Evolutionary conservation across 2,113 vertebrate genomes (phyloP), one percentile per base, ranked within the genome.

Genomic region (Oreochromis spilurus): DNA sequence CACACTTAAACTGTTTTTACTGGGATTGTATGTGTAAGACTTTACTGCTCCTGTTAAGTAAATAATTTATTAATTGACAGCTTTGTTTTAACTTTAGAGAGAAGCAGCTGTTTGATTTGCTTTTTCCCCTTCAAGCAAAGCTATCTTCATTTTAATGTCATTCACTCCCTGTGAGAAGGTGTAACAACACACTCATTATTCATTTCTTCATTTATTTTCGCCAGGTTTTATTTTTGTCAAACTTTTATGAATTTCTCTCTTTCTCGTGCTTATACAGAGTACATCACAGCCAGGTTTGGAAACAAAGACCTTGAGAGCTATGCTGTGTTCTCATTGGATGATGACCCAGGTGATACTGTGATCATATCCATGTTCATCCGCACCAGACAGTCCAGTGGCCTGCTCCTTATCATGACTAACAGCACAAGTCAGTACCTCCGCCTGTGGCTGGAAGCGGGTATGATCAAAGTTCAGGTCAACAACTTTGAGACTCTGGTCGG

Each of bases 341-440:
- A 93, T 19, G 87, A 81, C 65, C 95, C 89, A 1, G 89, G 89
- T 2, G 94, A 97, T 67, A 91, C 89, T n/a, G 7, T 96, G 40
- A 93, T 88, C 5, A 67, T 99, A 82, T 98, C 97, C 24, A 97
- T 98, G 97, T 98, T 99, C 87, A 91, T 98, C 19, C 97, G 96
- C 88, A 97, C 98, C 77, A 95, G 94, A 36, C 96, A 89, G 50
- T 13, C 92, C 24, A 95, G 94, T 1, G 97, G 97, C 16, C 93
- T 98, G 57, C 94, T 98, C 60, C 92, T 99, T n/a, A 91, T 96
- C 80, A 90, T 99, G 86, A 94, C 94, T 85, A 98, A 97, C 62
- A 91, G 86, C 48, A 96, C 96, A 72, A 88, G 88, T 40, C 94
- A 95, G 45, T 95, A 97, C 11, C 4, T 97, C 13, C 94, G 87